phyloP scores from a whole-genome alignment of 2,113 vertebrate genomes.

The Hassar affinis region DNA sequence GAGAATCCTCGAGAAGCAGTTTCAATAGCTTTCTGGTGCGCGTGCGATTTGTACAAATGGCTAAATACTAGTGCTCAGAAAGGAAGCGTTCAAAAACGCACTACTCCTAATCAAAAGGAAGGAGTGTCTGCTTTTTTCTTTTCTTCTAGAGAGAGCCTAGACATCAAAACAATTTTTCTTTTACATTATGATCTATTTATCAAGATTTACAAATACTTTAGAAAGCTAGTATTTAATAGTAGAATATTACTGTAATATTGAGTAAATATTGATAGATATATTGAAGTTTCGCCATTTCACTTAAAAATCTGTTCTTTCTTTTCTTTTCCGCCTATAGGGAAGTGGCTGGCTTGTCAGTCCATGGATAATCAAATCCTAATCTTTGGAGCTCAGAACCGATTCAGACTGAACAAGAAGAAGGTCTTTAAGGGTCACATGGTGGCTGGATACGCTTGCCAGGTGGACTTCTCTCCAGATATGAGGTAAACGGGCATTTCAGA shows the following conservation, averaged over 20 bases:
- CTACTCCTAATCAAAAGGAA: not conserved
- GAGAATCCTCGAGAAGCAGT: not conserved
- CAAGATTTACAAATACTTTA: not conserved
- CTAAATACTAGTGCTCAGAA: not conserved
- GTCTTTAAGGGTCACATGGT: slow-evolving; percentile 99
- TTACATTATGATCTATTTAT: too few relatives aligned
- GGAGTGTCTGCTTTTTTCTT: too few relatives aligned
- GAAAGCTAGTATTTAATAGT: not conserved
- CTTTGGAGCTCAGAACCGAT: slow-evolving; percentile 97
- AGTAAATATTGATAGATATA: too few relatives aligned
- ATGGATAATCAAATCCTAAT: slow-evolving; percentile 99
- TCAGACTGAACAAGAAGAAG: slow-evolving; percentile 98
- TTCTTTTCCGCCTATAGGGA: slow-evolving; percentile 71
- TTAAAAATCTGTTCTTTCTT: too few relatives aligned
- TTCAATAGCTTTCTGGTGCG: not conserved
- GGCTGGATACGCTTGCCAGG: slow-evolving; percentile 96
- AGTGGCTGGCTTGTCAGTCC: slow-evolving; percentile 97
- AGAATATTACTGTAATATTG: not conserved
- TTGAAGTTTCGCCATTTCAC: too few relatives aligned
- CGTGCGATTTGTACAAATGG: not conserved
- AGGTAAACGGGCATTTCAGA: slow-evolving; percentile 73
- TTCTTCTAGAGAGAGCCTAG: not conserved
- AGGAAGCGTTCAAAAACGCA: not conserved
- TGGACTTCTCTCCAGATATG: slow-evolving; percentile 99
- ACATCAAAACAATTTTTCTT: too few relatives aligned